These are phyloP conservation scores for Leucoptera coffeella DNA, from an alignment of 2,888 invertebrate genomes.

Conservation along the genomic window DNA sequence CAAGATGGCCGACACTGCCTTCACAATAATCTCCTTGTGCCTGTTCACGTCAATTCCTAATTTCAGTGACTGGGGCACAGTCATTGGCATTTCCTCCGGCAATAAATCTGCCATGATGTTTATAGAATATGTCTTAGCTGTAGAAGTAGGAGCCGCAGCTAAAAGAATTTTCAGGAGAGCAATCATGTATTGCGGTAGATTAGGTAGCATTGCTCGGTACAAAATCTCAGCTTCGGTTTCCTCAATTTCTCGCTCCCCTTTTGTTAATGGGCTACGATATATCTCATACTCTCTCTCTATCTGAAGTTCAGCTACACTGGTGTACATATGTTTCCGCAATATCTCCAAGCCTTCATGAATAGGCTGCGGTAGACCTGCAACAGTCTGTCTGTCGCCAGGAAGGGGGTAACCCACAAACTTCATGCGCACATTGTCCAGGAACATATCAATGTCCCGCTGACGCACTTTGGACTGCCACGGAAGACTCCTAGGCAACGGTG, in stretches of 20 bases:
- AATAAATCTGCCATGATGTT: conserved; percentile 97
- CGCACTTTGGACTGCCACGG: conserved; percentile 97
- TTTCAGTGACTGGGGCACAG: conserved; percentile 90
- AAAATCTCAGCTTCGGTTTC: conserved; percentile 82
- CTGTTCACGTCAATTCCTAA: conserved; percentile 95
- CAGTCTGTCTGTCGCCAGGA: conserved; percentile 76
- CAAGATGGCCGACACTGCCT: conserved; percentile 87
- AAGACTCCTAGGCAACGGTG: conserved; percentile 56
- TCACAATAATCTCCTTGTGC: conserved; percentile 98
- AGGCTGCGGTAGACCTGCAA: conserved; percentile 93
- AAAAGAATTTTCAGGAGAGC: conserved; percentile 92
- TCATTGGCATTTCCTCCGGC: conserved; percentile 96
- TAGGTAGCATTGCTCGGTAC: conserved; percentile 92
- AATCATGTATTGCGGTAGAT: conserved; percentile 96
- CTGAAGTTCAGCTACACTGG: conserved; percentile 88
- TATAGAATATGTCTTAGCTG: conserved; percentile 92
- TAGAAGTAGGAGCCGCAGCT: conserved; percentile 98
- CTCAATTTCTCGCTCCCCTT: conserved; percentile 70
- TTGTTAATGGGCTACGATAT: conserved; percentile 83
- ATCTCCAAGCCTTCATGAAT: conserved; percentile 95
- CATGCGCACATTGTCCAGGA: conserved; percentile 81
- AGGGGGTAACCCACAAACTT: conserved; percentile 96
- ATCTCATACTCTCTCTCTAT: conserved; percentile 88
- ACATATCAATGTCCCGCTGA: conserved; percentile 87
- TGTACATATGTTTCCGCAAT: conserved; percentile 87